Evolutionary conservation across 2,113 vertebrate species (phyloP).

Genomic region (Syngnathus floridae): DNA sequence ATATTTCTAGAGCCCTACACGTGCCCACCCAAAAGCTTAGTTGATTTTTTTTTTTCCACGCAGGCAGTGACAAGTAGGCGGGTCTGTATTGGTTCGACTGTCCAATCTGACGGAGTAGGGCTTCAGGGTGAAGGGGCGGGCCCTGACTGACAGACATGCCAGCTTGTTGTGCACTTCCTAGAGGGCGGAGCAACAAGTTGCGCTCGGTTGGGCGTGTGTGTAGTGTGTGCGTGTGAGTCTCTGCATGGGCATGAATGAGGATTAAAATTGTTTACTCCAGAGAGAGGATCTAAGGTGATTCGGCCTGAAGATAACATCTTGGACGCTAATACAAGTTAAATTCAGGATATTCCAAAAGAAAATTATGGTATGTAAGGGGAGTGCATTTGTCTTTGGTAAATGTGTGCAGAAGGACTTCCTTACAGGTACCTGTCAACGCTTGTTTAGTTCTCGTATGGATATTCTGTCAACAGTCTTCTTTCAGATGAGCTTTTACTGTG

Average conservation of each 20-base stretch:
- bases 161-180: slow-evolving; percentile 34
- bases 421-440: slow-evolving; percentile 10
- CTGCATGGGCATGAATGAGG: slow-evolving; percentile 13
- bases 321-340: slow-evolving; percentile 14
- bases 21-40: slow-evolving; percentile 30
- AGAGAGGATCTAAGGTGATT: slow-evolving; percentile 33
- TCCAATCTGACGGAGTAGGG: slow-evolving; percentile 52
- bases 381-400: slow-evolving; percentile 25
- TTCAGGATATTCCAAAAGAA: slow-evolving; percentile 38
- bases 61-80: slow-evolving; percentile 31
- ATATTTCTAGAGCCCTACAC: not conserved
- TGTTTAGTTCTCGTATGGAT: not conserved
- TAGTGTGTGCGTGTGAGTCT: not conserved
- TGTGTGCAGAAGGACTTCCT: slow-evolving; percentile 40
- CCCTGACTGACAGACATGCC: slow-evolving; percentile 25
- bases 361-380: slow-evolving; percentile 64
- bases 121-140: slow-evolving; percentile 37
- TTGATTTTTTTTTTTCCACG: slow-evolving; percentile 52
- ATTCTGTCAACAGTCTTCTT: not conserved
- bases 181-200: slow-evolving; percentile 55
- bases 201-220: slow-evolving; percentile 29
- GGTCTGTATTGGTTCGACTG: slow-evolving; percentile 5
- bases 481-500: not conserved
- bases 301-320: slow-evolving; percentile 14
- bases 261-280: slow-evolving; percentile 9